These are phyloP conservation scores for Mus minutoides DNA, from an alignment of 2,797 vertebrate genomes.

Conservation along the genomic window DNA sequence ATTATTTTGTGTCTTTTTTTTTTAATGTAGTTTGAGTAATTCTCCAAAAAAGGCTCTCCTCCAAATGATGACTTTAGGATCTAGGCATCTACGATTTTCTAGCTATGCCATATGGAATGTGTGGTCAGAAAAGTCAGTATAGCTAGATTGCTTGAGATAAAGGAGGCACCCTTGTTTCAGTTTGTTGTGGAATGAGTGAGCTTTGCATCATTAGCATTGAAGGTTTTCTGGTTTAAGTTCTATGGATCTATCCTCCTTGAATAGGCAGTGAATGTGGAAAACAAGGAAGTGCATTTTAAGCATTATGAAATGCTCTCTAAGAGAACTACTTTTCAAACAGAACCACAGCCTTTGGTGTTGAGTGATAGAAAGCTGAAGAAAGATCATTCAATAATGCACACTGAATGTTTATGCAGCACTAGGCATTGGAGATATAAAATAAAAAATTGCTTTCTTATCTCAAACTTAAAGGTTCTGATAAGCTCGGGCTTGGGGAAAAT, in stretches of 20 bases:
- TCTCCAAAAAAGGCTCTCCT: background rate
- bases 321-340: background rate
- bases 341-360: background rate
- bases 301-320: background rate
- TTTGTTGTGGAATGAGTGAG: background rate
- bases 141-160: background rate
- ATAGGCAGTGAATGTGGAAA: background rate
- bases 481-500: background rate
- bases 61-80: background rate
- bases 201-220: background rate
- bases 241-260: background rate
- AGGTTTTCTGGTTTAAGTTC: background rate
- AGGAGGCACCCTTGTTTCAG: background rate
- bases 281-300: background rate
- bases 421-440: background rate
- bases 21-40: background rate
- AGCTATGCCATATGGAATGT: background rate
- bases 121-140: background rate
- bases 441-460: slow-evolving; percentile 20
- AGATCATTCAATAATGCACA: background rate
- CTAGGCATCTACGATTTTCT: background rate
- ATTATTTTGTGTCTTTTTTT: background rate
- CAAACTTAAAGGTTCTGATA: slow-evolving; percentile 30
- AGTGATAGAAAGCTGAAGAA: background rate
- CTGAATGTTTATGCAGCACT: background rate